Conservation (phyloP, 2,797 vertebrate species). For the Ispidina lecontei region DNA sequence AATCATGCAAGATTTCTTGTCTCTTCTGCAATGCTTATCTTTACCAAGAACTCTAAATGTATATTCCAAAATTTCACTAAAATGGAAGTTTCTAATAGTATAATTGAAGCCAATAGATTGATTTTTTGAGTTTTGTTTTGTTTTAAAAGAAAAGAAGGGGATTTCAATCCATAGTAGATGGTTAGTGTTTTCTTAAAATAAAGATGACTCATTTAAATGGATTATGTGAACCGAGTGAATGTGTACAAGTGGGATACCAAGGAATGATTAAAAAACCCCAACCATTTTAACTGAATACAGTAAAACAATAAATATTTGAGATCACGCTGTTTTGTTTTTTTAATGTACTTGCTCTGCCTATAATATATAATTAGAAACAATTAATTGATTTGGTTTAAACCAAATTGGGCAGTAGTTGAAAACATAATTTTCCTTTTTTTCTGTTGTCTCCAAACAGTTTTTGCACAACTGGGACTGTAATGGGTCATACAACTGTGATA, state of each 20-base stretch:
- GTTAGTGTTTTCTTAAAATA: not conserved
- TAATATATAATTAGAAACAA: not conserved
- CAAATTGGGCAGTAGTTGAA: not conserved
- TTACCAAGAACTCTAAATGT: not conserved
- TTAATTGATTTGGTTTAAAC: not conserved
- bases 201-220: accelerated
- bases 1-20: not conserved
- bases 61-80: not conserved
- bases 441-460: not conserved
- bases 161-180: not conserved
- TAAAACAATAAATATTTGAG: not conserved
- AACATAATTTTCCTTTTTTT: not conserved
- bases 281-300: not conserved
- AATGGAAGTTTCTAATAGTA: not conserved
- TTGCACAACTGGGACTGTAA: not conserved
- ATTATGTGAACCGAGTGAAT: not conserved
- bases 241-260: not conserved
- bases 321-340: not conserved
- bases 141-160: not conserved
- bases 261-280: not conserved
- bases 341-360: not conserved
- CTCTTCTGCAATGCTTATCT: not conserved
- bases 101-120: not conserved
- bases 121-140: not conserved
- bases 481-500: not conserved